Percentiles rank a stretch among this genome's conserved stretches.
Evolutionary conservation across 2,113 vertebrate species (phyloP).

Genomic region (Xiphophorus maculatus): DNA sequence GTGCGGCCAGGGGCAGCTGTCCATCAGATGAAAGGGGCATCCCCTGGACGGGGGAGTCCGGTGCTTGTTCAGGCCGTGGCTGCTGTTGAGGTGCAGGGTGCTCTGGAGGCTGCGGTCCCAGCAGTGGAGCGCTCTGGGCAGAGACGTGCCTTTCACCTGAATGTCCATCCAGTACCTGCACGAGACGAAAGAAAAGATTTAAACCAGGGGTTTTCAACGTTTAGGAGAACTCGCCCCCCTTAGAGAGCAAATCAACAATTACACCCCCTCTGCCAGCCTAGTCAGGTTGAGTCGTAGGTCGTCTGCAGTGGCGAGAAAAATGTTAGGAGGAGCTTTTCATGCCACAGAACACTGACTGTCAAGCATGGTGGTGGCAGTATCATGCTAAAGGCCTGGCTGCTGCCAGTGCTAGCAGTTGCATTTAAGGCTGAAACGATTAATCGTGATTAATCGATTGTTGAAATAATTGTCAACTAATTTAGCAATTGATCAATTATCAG

Average conservation of each 20-base stretch:
- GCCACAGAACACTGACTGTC: neutral
- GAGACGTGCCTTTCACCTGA: slow-evolving; percentile 91
- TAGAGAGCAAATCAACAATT: too few species aligned
- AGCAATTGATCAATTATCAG: too few species aligned
- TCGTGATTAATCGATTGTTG: too few species aligned
- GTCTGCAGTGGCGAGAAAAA: neutral
- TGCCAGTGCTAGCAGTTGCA: neutral
- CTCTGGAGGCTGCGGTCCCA: slow-evolving; percentile 95
- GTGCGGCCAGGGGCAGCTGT: slow-evolving; percentile 97
- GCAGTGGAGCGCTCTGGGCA: slow-evolving; percentile 93
- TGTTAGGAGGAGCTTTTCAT: neutral
- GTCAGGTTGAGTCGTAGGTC: neutral
- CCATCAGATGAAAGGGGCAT: slow-evolving; percentile 89
- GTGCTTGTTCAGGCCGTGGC: slow-evolving; percentile 59
- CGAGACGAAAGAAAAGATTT: neutral
- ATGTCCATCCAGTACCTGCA: slow-evolving; percentile 93
- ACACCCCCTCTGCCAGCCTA: too few species aligned
- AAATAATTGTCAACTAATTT: too few species aligned
- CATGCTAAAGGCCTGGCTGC: neutral
- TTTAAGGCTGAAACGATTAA: too few species aligned
- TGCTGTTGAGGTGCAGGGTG: slow-evolving; percentile 77
- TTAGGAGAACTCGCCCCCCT: too few species aligned
- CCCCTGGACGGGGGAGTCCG: slow-evolving; percentile 81
- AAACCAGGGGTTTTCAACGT: neutral
- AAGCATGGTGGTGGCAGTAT: neutral